A percentile compares a stretch with the other conserved stretches of the same genome.
Conservation (phyloP, 2,888 invertebrate genomes). For the Odontocolon sp. region DNA sequence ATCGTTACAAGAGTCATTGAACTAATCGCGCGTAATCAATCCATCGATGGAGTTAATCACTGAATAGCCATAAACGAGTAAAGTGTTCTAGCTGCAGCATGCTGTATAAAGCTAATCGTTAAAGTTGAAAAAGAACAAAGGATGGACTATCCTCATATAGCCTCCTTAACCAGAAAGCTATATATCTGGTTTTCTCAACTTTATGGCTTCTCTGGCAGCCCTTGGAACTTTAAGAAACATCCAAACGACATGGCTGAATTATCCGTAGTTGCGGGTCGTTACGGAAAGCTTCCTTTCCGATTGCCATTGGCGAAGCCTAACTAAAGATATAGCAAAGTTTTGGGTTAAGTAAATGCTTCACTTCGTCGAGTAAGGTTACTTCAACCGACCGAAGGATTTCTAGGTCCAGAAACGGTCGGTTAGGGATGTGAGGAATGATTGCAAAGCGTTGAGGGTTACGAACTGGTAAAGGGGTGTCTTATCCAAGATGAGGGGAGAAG, state of each 20-base stretch:
- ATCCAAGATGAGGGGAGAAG: constrained; percentile 4
- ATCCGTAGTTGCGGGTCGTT: constrained; percentile 32
- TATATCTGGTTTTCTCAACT: constrained; percentile 8
- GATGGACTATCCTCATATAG: background rate
- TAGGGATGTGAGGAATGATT: constrained; percentile 14
- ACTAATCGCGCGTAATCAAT: constrained; percentile 39
- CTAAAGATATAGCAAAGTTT: constrained; percentile 28
- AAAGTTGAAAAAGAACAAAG: constrained; percentile 46
- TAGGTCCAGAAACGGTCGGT: constrained; percentile 20
- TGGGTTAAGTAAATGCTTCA: constrained; percentile 26
- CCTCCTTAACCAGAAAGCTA: constrained; percentile 1
- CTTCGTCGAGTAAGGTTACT: constrained; percentile 28
- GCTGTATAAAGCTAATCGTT: constrained; percentile 40
- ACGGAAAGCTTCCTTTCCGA: constrained; percentile 12
- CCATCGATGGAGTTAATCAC: constrained; percentile 36
- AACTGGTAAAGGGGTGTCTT: constrained; percentile 22
- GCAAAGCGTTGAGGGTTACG: constrained; percentile 7
- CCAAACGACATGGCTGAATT: constrained; percentile 34
- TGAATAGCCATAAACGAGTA: background rate
- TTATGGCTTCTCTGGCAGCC: constrained; percentile 10
- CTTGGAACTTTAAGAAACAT: constrained; percentile 2
- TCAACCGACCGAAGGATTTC: background rate
- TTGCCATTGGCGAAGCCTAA: constrained; percentile 24
- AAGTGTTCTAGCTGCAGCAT: constrained; percentile 7
- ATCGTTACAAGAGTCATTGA: constrained; percentile 37